Evolutionary conservation across 2,797 vertebrate species (phyloP).

Genomic region (Chaetodon trifasciatus): DNA sequence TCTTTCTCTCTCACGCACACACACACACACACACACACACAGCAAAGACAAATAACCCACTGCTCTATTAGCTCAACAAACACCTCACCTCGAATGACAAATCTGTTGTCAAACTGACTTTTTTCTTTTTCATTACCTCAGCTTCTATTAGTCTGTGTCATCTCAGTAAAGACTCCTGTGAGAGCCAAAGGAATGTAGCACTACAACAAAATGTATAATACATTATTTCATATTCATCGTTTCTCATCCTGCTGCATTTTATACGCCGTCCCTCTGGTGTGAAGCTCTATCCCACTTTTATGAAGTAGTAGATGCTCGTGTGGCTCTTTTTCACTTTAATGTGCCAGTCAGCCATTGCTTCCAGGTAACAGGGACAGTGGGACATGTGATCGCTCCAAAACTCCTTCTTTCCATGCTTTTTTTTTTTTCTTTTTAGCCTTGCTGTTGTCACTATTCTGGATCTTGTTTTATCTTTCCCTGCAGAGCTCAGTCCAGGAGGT

Average conservation of each 20-base stretch:
- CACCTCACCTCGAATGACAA: constrained; percentile 56
- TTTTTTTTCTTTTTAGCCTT: background rate
- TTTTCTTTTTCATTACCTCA: constrained; percentile 56
- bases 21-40: constrained; percentile 14
- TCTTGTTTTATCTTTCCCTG: constrained; percentile 50
- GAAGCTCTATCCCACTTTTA: constrained; percentile 37
- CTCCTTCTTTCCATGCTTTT: constrained; percentile 2
- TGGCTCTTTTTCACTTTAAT: constrained; percentile 64
- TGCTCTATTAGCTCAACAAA: constrained; percentile 73
- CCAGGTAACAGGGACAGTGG: constrained; percentile 49
- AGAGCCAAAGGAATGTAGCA: constrained; percentile 9
- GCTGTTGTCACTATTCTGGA: constrained; percentile 28
- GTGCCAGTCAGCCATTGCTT: constrained; percentile 42
- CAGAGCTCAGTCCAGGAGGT: constrained; percentile 42
- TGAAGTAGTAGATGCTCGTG: constrained; percentile 31
- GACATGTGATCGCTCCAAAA: constrained; percentile 45
- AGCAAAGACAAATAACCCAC: constrained; percentile 54
- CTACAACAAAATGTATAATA: constrained; percentile 17
- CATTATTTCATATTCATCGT: constrained; percentile 55
- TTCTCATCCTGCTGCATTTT: constrained; percentile 45
- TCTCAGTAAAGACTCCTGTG: constrained; percentile 34
- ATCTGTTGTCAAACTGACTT: constrained; percentile 55
- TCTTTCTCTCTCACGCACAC: constrained; percentile 27
- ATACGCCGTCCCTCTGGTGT: constrained; percentile 40
- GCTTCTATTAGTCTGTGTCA: constrained; percentile 49